These are phyloP conservation scores for Cryptoleucopteryx plumbea DNA, from an alignment of 2,113 vertebrate species.

Conservation along the genomic window DNA sequence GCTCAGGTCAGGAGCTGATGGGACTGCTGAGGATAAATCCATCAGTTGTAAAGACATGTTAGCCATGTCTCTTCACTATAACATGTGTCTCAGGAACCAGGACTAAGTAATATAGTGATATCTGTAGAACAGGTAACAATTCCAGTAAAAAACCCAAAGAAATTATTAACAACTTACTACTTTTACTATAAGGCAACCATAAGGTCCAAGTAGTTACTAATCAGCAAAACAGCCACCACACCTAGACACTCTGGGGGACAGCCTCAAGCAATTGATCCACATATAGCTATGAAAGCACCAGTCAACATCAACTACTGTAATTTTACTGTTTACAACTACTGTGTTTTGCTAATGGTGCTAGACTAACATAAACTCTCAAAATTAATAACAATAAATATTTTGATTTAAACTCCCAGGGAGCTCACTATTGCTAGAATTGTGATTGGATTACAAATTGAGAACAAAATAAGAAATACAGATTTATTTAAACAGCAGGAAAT, in stretches of 20 bases:
- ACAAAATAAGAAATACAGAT: slow-evolving; percentile 2
- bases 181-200: background rate
- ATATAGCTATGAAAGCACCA: background rate
- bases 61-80: background rate
- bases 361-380: background rate
- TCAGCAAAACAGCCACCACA: background rate
- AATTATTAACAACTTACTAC: background rate
- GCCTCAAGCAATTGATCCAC: background rate
- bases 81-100: background rate
- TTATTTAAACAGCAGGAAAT: background rate
- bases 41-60: background rate
- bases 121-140: background rate
- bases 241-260: background rate
- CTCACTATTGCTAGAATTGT: slow-evolving; percentile 15
- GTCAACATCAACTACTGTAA: background rate
- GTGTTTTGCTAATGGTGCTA: background rate
- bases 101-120: background rate
- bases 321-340: background rate
- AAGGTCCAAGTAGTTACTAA: background rate
- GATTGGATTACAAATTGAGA: slow-evolving; percentile 16
- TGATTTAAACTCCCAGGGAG: slow-evolving; percentile 25
- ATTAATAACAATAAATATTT: slow-evolving; percentile 46
- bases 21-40: background rate
- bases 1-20: background rate
- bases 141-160: background rate